phyloP scores from a whole-genome alignment of 2,888 invertebrate genomes.

The Rhaphigaster nebulosa region DNA sequence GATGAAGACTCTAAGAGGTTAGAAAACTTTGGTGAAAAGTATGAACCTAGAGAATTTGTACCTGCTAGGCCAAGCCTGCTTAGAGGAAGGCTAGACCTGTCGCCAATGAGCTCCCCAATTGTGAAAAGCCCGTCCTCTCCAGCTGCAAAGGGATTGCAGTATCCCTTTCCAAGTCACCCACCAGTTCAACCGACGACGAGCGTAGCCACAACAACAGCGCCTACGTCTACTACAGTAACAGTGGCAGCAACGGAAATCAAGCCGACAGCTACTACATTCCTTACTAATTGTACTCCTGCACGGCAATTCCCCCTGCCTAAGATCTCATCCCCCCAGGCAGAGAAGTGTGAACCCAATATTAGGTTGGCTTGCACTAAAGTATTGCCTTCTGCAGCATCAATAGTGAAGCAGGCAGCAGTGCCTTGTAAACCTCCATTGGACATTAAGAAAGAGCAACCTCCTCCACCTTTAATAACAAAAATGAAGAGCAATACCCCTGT shows the following conservation, averaged over 20 bases:
- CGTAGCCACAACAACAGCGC: constrained; percentile 67
- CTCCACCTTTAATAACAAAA: constrained; percentile 58
- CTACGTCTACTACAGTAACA: constrained; percentile 66
- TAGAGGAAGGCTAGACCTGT: constrained; percentile 65
- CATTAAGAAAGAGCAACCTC: constrained; percentile 59
- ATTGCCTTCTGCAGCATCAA: constrained; percentile 37
- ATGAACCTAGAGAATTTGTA: constrained; percentile 77
- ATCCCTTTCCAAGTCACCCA: constrained; percentile 85
- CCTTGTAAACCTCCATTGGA: constrained; percentile 46
- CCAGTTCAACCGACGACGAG: constrained; percentile 70
- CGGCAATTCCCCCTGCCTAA: constrained; percentile 65
- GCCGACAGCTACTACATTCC: constrained; percentile 64
- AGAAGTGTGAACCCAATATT: constrained; percentile 63
- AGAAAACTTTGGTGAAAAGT: constrained; percentile 87
- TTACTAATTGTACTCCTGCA: constrained; percentile 63
- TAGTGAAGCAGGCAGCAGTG: background rate
- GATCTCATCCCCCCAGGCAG: constrained; percentile 64
- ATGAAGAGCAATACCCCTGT: constrained; percentile 60
- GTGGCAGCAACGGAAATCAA: constrained; percentile 66
- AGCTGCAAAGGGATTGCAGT: constrained; percentile 73
- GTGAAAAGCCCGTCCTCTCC: constrained; percentile 65
- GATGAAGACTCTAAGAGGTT: constrained; percentile 95
- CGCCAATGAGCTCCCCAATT: constrained; percentile 65
- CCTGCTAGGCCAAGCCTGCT: constrained; percentile 67
- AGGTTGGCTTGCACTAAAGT: constrained; percentile 61